These are phyloP conservation scores for Mus musculus DNA, from an alignment of 2,113 vertebrate species.

Conservation along the genomic window DNA sequence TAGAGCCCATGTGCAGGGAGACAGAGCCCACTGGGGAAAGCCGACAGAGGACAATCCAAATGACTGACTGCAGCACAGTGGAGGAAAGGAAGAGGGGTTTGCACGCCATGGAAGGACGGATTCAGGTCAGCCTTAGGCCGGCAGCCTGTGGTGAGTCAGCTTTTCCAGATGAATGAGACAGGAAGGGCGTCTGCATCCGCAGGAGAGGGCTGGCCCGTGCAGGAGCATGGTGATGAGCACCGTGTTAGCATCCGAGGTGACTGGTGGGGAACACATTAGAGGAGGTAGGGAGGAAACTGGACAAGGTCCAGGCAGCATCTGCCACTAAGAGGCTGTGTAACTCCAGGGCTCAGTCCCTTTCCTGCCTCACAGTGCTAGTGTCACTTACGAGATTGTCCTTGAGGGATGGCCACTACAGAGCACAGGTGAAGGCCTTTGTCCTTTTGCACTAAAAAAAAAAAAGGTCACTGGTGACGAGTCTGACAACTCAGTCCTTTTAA, in stretches of 20 bases:
- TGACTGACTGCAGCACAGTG: not conserved
- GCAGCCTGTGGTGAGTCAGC: not conserved
- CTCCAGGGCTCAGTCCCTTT: not conserved
- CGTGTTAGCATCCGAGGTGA: fast-evolving
- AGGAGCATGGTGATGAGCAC: fast-evolving
- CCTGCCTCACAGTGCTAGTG: not conserved
- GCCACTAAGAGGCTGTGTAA: not conserved
- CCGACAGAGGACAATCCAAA: fast-evolving
- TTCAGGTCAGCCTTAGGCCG: no score
- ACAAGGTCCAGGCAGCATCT: not conserved
- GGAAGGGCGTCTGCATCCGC: not conserved
- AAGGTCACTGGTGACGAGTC: not conserved
- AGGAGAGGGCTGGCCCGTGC: fast-evolving
- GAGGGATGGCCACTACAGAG: not conserved
- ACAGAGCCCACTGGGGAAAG: not conserved
- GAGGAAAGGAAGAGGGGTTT: not conserved
- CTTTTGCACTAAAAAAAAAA: not conserved
- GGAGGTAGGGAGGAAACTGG: not conserved
- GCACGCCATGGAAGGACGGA: not conserved
- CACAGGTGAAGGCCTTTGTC: not conserved
- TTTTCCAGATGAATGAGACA: not conserved
- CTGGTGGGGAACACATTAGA: not conserved
- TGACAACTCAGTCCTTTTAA: not conserved
- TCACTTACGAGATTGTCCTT: not conserved
- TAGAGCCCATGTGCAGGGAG: not conserved